These are phyloP conservation scores for Serinus canaria DNA, from an alignment of 2,113 vertebrate species.

Conservation along the genomic window DNA sequence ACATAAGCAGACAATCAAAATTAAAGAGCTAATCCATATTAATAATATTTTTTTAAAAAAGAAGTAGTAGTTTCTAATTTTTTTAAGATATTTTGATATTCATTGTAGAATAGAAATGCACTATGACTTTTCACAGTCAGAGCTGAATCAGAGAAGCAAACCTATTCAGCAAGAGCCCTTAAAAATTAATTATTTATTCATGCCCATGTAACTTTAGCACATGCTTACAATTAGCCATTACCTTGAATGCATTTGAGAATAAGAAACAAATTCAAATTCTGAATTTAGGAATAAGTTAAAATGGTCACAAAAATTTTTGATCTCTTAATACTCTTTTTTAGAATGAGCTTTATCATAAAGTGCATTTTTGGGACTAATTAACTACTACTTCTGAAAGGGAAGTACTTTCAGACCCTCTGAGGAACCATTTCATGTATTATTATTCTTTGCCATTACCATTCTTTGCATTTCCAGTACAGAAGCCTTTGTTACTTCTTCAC, in stretches of 20 bases:
- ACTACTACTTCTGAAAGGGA: not conserved
- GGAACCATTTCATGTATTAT: not conserved
- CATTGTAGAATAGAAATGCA: not conserved
- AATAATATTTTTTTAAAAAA: not conserved
- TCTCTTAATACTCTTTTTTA: not conserved
- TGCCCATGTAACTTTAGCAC: not conserved
- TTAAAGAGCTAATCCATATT: not conserved
- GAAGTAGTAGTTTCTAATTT: not conserved
- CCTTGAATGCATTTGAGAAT: not conserved
- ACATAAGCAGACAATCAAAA: not conserved
- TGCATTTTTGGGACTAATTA: not conserved
- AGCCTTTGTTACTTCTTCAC: not conserved
- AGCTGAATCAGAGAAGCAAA: not conserved
- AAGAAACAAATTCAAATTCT: not conserved
- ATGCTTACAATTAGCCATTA: not conserved
- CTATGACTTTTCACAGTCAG: not conserved
- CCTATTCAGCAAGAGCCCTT: not conserved
- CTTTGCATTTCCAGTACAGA: not conserved
- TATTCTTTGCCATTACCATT: not conserved
- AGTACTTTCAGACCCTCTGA: not conserved
- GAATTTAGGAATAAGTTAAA: constrained; percentile 15
- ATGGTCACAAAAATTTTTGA: not conserved
- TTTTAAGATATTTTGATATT: not conserved
- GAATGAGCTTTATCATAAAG: not conserved
- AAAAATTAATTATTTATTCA: constrained; percentile 7